Conservation (phyloP, 64 coral and sea anemone genomes). For the Platygyra sinensis region DNA sequence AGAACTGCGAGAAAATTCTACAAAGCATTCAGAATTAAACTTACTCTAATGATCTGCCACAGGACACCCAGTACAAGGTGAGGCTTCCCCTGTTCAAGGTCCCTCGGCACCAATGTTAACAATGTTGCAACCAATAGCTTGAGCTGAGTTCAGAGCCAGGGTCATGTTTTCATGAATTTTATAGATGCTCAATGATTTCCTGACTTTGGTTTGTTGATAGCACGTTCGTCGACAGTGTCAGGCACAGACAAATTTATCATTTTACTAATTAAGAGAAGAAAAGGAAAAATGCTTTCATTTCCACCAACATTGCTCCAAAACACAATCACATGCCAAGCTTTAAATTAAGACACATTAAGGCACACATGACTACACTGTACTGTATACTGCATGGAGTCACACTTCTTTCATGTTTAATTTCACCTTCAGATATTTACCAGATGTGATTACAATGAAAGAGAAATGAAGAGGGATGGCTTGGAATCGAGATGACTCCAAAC, state of each 20-base stretch:
- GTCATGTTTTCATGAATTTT: constrained; percentile 91
- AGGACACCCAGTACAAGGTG: constrained; percentile 89
- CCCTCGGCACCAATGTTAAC: constrained; percentile 96
- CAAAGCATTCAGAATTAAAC: neutral
- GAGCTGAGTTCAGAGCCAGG: constrained; percentile 84
- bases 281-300: neutral
- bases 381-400: too few species aligned
- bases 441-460: too few species aligned
- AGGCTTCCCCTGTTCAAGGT: constrained; percentile 77
- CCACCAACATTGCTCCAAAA: too few species aligned
- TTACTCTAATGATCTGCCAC: constrained; percentile 97
- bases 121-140: constrained; percentile 91
- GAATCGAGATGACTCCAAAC: too few species aligned
- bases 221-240: constrained; percentile 82
- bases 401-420: too few species aligned
- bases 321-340: too few species aligned
- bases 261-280: constrained; percentile 62
- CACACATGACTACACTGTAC: too few species aligned
- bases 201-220: constrained; percentile 69
- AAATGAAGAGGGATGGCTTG: too few species aligned
- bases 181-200: constrained; percentile 70
- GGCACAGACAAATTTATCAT: constrained; percentile 94
- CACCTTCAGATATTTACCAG: too few species aligned
- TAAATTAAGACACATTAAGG: too few species aligned
- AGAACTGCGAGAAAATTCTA: neutral